Conservation (phyloP, 2,113 vertebrate species). For the Apaloderma vittatum region DNA sequence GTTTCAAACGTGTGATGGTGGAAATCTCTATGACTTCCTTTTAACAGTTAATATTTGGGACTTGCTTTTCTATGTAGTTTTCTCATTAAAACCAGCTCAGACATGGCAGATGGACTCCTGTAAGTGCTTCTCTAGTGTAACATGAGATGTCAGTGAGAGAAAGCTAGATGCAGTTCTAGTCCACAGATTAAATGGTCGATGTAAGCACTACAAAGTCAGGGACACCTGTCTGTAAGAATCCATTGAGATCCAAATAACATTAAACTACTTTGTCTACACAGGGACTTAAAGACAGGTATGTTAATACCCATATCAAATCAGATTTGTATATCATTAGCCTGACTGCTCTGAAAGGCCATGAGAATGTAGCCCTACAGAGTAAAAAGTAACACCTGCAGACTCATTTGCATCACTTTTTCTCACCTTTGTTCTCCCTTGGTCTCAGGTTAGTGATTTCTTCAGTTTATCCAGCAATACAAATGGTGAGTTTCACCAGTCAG, state of each 20-base stretch:
- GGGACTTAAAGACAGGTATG: neutral
- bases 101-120: neutral
- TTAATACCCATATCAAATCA: neutral
- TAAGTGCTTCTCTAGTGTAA: neutral
- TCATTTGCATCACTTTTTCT: neutral
- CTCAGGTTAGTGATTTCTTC: neutral
- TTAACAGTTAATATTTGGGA: neutral
- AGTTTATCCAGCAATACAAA: neutral
- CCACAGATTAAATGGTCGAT: neutral
- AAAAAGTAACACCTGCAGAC: neutral
- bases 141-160: neutral
- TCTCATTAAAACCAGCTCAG: neutral
- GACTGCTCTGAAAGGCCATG: neutral
- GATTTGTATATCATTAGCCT: neutral
- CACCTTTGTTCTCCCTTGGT: neutral
- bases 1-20: neutral
- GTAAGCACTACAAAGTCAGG: neutral
- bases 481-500: rapidly evolving
- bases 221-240: neutral
- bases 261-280: neutral
- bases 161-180: neutral
- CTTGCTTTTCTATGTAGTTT: neutral
- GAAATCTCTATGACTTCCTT: neutral
- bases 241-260: neutral
- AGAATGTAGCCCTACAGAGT: neutral